Evolutionary conservation across 2,888 invertebrate species (phyloP).

Genomic region (Drosophila nr. perissopoda): DNA sequence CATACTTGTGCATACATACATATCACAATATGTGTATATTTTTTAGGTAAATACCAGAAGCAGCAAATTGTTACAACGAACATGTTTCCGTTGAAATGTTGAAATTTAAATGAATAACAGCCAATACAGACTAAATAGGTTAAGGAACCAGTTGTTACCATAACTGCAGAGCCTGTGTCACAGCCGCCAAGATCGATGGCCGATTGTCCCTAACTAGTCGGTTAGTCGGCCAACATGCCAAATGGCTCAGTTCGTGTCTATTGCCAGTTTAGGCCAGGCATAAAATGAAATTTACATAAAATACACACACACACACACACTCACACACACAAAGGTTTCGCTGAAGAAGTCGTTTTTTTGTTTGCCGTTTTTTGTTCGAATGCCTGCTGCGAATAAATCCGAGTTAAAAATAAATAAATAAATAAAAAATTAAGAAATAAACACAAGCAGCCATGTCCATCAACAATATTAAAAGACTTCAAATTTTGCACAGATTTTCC

Average conservation of each 20-base stretch:
- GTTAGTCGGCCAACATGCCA: constrained; percentile 36
- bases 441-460: not conserved
- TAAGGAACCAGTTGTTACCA: constrained; percentile 77
- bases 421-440: not conserved
- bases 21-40: too few species aligned
- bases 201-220: constrained; percentile 35
- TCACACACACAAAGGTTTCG: not conserved
- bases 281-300: not conserved
- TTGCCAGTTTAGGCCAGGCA: constrained; percentile 26
- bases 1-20: constrained; percentile 6
- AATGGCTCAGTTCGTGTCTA: constrained; percentile 52
- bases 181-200: constrained; percentile 49
- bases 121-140: constrained; percentile 64
- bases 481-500: not conserved
- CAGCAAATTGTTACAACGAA: constrained; percentile 55
- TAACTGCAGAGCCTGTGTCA: constrained; percentile 53
- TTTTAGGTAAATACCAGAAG: constrained; percentile 47
- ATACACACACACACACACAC: too few species aligned
- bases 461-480: not conserved
- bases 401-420: not conserved
- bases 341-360: not conserved
- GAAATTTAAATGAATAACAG: constrained; percentile 66
- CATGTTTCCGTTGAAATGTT: constrained; percentile 65
- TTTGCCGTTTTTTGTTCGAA: not conserved
- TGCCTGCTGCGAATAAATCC: not conserved